Base-by-base conservation (phyloP, 2,888 invertebrate species). In the Colostygia pectinataria region DNA sequence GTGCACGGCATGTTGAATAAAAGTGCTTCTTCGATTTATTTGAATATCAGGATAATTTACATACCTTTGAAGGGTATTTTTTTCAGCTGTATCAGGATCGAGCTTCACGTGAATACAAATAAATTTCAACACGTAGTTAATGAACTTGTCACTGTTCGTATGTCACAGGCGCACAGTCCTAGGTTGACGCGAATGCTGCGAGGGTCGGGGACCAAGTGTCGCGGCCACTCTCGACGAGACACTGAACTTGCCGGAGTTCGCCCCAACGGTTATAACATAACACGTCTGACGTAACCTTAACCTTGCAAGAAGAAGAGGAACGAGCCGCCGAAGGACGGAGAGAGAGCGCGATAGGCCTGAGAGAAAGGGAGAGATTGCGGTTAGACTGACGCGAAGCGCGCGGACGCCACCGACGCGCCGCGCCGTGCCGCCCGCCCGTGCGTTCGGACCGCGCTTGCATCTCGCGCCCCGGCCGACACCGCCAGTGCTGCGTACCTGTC, bases 201-300 rank as follows among this genome's bases (percentile, higher is more conserved):
- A 74, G 74, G 73, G 73, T 83, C 80, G 74, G 83, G 81, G 77
- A 75, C 79, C 74, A 78, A 77, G 83, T 87, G 82, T 83, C 89
- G 88, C 86, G 87, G 85, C 89, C 86, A 84, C 87, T 82, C 85
- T 83, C 88, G 72, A 81, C 88, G 85, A 88, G 89, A 90, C 90
- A 90, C 90, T 90, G 90, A 90, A 90, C 90, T 90, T 88, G 90
- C 80, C 74, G 74, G 76, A 81, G 84, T 80, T 86, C 84, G 87
- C 83, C 88, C 84, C 90, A 87, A 88, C 90, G 89, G 90, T 90
- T 90, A 90, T 90, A 90, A 90, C 90, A 89, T 90, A 90, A 90
- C 90, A 90, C 82, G 87, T 88, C 90, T 90, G 90, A 90, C 90
- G 90, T 90, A 90, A 90, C 90, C 90, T 90, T 90, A 90, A 90